Conservation (phyloP, 35 echinoderm and acorn worm species). For the Stichopus chloronotus region DNA sequence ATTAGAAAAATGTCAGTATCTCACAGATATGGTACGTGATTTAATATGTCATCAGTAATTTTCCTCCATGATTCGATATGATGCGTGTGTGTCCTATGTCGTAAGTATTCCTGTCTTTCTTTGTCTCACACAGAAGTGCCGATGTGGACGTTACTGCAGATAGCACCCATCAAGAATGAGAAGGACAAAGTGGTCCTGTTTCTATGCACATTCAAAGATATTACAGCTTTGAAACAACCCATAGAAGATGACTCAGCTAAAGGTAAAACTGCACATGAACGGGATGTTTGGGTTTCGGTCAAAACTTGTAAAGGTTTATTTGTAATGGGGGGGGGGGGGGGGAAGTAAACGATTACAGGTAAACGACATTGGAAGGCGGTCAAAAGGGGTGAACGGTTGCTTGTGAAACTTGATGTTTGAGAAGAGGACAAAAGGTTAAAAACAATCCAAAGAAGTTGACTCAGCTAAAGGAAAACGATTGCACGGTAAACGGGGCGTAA, state of each 20-base stretch:
- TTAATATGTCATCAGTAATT: too few species aligned
- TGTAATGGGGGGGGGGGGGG: too few species aligned
- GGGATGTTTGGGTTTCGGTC: not conserved
- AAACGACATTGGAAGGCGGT: too few species aligned
- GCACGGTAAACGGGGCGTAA: not conserved
- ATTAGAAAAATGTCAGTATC: too few species aligned
- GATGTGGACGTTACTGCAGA: constrained; percentile 89
- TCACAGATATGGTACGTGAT: too few species aligned
- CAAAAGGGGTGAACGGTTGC: too few species aligned
- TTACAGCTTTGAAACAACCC: constrained; percentile 95
- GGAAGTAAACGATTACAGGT: too few species aligned
- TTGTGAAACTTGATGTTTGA: too few species aligned
- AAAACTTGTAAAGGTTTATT: too few species aligned
- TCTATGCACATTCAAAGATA: constrained; percentile 99
- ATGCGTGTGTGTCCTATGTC: too few species aligned
- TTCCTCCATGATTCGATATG: too few species aligned
- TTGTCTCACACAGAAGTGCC: constrained; percentile 79
- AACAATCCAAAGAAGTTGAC: constrained; percentile 95
- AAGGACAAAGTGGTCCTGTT: constrained; percentile 96
- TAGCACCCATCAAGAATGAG: constrained; percentile 95
- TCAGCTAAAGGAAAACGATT: constrained; percentile 82
- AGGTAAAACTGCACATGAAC: constrained; percentile 53
- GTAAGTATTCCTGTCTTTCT: not conserved
- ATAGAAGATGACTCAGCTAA: constrained; percentile 91
- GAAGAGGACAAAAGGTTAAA: too few species aligned